A percentile compares a stretch with the other conserved stretches of the same genome.
Conservation (phyloP, 1,140 invertebrate species). For the Rhopalosiphum maidis region DNA sequence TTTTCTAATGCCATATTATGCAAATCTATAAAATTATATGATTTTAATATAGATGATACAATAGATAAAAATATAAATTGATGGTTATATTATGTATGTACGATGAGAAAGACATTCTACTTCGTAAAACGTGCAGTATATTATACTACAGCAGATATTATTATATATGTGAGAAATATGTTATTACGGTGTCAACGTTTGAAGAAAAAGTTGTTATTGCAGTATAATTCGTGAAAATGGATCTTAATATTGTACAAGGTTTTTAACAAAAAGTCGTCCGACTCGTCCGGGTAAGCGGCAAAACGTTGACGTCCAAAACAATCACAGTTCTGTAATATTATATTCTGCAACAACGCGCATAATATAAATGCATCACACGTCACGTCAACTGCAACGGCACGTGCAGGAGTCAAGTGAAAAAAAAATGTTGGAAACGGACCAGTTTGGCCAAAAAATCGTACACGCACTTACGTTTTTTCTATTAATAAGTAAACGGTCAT, state of each 20-base stretch:
- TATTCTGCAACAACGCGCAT: not conserved
- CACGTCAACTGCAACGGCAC: not conserved
- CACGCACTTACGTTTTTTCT: not conserved
- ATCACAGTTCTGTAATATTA: not conserved
- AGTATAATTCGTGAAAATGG: too few species aligned
- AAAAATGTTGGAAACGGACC: conserved; percentile 19
- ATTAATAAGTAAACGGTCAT: not conserved
- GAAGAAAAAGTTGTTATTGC: too few species aligned
- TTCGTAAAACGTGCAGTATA: too few species aligned
- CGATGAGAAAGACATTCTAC: too few species aligned
- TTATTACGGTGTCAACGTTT: too few species aligned
- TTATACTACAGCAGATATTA: too few species aligned
- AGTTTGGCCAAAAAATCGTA: not conserved
- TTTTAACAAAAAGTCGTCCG: not conserved
- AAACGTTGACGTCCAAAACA: conserved; percentile 1
- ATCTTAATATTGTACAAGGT: not conserved
- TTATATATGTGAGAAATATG: too few species aligned
- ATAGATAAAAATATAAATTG: too few species aligned
- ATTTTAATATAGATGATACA: too few species aligned
- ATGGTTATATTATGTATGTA: too few species aligned
- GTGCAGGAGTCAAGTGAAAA: not conserved
- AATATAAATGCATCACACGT: not conserved
- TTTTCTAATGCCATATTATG: too few species aligned
- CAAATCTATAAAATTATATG: too few species aligned
- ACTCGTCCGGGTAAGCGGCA: not conserved